Conservation (phyloP, 2,113 vertebrate species). For the Terrapene triunguis region DNA sequence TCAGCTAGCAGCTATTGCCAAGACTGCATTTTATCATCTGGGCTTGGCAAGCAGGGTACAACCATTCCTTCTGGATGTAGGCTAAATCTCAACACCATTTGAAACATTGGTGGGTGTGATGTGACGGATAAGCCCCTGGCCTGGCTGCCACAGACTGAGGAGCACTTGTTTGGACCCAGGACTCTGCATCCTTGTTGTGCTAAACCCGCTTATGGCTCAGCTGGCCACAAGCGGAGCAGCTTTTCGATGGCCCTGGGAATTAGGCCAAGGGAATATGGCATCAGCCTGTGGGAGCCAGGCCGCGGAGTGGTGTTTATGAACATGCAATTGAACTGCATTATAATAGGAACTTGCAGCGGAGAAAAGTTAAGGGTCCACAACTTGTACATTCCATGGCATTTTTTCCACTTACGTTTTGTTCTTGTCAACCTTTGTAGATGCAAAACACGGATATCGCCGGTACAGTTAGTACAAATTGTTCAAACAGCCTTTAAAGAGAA, state of each 20-base stretch:
- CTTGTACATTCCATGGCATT: neutral
- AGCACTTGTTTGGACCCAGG: neutral
- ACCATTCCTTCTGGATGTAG: neutral
- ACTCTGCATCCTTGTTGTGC: neutral
- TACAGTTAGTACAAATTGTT: neutral
- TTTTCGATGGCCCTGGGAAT: neutral
- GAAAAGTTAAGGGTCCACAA: neutral
- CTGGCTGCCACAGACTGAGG: neutral
- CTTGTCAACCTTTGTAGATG: neutral
- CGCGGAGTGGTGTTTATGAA: neutral
- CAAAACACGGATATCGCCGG: neutral
- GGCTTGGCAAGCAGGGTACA: neutral
- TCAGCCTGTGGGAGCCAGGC: neutral
- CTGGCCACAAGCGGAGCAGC: neutral
- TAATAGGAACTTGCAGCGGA: neutral
- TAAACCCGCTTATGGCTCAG: neutral
- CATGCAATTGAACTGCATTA: neutral
- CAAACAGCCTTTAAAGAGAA: slow-evolving; percentile 23
- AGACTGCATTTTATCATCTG: neutral
- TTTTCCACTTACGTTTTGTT: neutral
- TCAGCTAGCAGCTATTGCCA: slow-evolving; percentile 47
- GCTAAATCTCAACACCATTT: neutral
- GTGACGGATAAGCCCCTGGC: neutral
- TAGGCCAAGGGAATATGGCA: neutral
- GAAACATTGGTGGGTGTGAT: neutral